These are phyloP conservation scores for Orgyia antiqua DNA, from an alignment of 2,888 invertebrate species.

Conservation along the genomic window DNA sequence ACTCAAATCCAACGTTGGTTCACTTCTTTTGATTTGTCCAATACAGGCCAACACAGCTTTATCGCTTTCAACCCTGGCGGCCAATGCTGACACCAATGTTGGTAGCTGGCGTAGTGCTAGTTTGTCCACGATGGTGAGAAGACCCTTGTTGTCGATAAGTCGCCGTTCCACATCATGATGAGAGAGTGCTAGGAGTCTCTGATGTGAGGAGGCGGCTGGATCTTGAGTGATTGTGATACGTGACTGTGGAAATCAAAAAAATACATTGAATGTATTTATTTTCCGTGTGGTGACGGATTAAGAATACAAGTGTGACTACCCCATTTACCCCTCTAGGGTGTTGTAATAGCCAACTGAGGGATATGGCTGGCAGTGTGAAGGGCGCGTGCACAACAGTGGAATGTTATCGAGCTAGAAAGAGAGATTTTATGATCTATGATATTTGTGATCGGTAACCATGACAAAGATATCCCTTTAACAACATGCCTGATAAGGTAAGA, in stretches of 20 bases:
- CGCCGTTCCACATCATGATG: conserved; percentile 93
- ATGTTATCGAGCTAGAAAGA: too few relatives aligned
- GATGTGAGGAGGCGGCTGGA: conserved; percentile 92
- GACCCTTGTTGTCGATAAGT: conserved; percentile 93
- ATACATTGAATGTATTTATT: too few relatives aligned
- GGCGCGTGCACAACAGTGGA: too few relatives aligned
- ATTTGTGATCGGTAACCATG: too few relatives aligned
- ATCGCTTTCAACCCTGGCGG: conserved; percentile 91
- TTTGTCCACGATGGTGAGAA: conserved; percentile 90
- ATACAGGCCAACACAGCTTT: conserved; percentile 89
- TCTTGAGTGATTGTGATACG: conserved; percentile 80
- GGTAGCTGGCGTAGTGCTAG: conserved; percentile 87
- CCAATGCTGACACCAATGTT: conserved; percentile 82
- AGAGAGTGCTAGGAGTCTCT: conserved; percentile 89
- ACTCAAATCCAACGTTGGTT: conserved; percentile 78
- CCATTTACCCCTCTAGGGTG: too few relatives aligned
- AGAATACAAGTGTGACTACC: too few relatives aligned
- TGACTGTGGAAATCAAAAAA: conserved; percentile 40
- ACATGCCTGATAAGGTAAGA: too few relatives aligned
- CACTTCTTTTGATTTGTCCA: conserved; percentile 82
- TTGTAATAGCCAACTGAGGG: too few relatives aligned
- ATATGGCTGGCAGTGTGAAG: too few relatives aligned
- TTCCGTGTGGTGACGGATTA: too few relatives aligned
- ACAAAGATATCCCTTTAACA: too few relatives aligned
- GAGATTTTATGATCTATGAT: too few relatives aligned